These are phyloP conservation scores for Heteromyza rotundicornis DNA, from an alignment of 2,888 invertebrate genomes.

Conservation along the genomic window DNA sequence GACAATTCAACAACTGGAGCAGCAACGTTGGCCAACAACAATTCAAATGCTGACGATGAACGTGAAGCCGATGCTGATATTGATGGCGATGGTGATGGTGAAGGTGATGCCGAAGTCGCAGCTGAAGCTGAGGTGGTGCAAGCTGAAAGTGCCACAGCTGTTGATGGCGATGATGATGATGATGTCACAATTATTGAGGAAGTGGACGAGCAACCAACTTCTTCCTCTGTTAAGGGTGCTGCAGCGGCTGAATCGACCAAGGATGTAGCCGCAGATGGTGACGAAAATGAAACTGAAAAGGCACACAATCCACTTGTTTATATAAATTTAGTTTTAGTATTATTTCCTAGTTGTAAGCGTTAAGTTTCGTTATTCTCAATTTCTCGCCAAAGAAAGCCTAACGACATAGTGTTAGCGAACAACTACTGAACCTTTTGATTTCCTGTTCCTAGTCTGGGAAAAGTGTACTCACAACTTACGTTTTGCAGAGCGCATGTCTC, in stretches of 20 bases:
- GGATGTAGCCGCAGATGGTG: constrained; percentile 30
- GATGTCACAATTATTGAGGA: background rate
- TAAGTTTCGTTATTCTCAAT: constrained; percentile 4
- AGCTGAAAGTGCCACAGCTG: background rate
- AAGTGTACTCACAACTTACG: background rate
- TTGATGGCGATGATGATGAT: background rate
- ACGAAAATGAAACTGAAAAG: constrained; percentile 46
- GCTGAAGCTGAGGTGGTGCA: too few species aligned
- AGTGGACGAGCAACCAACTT: background rate
- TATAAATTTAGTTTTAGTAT: background rate
- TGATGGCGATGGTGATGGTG: constrained; percentile 7
- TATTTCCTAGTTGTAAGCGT: constrained; percentile 8
- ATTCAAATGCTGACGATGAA: constrained; percentile 5
- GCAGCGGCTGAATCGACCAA: constrained; percentile 15
- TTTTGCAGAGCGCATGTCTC: too few species aligned
- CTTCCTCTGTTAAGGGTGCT: constrained; percentile 14
- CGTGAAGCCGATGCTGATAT: background rate
- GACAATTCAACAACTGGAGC: background rate
- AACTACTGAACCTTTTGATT: background rate
- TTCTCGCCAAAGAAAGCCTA: constrained; percentile 22
- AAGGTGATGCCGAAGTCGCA: background rate
- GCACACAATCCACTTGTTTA: constrained; percentile 34
- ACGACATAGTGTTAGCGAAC: background rate
- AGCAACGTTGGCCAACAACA: constrained; percentile 25
- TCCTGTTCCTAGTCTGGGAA: background rate